Evolutionary conservation across 2,888 invertebrate genomes (phyloP).

Genomic region (Eurytoma adleriae): DNA sequence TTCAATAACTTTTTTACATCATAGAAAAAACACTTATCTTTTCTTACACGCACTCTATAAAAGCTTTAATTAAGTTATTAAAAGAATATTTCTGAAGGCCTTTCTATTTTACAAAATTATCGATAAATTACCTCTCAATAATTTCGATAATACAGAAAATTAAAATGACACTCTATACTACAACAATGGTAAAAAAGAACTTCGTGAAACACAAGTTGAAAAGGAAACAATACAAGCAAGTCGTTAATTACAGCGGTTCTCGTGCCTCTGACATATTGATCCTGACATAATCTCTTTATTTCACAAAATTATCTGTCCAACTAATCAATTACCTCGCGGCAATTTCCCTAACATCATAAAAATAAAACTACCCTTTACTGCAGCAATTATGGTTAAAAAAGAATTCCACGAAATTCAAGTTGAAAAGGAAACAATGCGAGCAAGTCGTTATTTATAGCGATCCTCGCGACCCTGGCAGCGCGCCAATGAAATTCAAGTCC

Average conservation of each 20-base stretch:
- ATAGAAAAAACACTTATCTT: no score
- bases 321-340: background rate
- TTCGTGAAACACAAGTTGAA: no score
- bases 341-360: background rate
- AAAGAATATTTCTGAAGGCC: no score
- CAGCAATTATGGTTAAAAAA: background rate
- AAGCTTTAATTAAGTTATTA: no score
- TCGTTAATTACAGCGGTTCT: no score
- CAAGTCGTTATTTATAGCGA: constrained; percentile 11
- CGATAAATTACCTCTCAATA: background rate
- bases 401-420: background rate
- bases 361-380: background rate
- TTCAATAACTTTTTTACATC: no score
- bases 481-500: constrained; percentile 46
- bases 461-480: constrained; percentile 5
- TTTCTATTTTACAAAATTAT: no score
- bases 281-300: background rate
- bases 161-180: background rate
- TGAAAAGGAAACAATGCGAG: background rate
- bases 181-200: no score
- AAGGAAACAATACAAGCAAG: no score
- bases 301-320: background rate
- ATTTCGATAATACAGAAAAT: background rate
- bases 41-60: no score
- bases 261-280: no score